phyloP scores from a whole-genome alignment of 1,140 invertebrate genomes.

The Proctacanthus coquilletti region DNA sequence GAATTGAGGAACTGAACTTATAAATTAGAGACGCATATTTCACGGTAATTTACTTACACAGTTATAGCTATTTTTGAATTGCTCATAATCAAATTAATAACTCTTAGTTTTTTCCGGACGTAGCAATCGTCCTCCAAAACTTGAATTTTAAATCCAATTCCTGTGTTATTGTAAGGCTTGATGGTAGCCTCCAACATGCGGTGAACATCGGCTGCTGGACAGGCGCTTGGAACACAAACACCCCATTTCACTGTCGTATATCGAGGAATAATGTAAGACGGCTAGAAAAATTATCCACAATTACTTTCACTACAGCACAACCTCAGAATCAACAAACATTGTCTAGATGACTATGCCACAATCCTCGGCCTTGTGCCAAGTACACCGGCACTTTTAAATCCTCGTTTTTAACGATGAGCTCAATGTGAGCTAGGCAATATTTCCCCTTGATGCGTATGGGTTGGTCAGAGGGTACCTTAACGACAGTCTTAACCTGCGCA shows the following conservation, averaged over 20 bases:
- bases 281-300: slow-evolving; percentile 36
- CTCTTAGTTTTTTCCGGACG: slow-evolving; percentile 28
- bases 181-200: slow-evolving; percentile 37
- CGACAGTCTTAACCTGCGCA: slow-evolving; percentile 36
- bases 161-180: slow-evolving; percentile 38
- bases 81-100: slow-evolving; percentile 28
- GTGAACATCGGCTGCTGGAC: slow-evolving; percentile 40
- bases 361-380: slow-evolving; percentile 40
- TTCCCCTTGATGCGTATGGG: slow-evolving; percentile 44
- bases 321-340: slow-evolving; percentile 38
- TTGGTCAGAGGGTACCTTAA: slow-evolving; percentile 35
- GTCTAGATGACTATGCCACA: slow-evolving; percentile 41
- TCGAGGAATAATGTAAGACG: slow-evolving; percentile 49
- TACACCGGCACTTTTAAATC: slow-evolving; percentile 41
- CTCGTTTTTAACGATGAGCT: slow-evolving; percentile 36
- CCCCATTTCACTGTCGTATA: slow-evolving; percentile 53
- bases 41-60: slow-evolving; percentile 27
- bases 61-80: slow-evolving; percentile 30
- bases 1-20: neutral
- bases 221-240: slow-evolving; percentile 45
- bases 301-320: neutral
- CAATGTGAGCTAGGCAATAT: slow-evolving; percentile 48
- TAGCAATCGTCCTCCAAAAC: slow-evolving; percentile 43
- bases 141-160: slow-evolving; percentile 38
- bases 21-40: slow-evolving; percentile 6